phyloP scores from a whole-genome alignment of 2,888 invertebrate species.

The Clitarchus hookeri region DNA sequence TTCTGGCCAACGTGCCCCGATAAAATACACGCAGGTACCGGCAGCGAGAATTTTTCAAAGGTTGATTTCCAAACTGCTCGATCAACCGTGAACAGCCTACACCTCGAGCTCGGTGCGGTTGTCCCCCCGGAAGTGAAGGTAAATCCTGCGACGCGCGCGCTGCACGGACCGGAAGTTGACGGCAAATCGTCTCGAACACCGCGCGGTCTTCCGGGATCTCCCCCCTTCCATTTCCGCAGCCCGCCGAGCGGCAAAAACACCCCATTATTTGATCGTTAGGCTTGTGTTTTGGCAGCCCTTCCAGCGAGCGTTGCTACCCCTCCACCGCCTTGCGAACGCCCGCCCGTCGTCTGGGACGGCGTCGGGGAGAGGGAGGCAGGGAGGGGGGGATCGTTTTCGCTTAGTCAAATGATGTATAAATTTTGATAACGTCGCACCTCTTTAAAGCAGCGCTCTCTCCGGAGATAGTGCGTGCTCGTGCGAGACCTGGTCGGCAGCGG shows the following conservation, averaged over 20 bases:
- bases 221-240: background rate
- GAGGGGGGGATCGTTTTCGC: constrained; percentile 43
- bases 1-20: no score
- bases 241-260: constrained; percentile 32
- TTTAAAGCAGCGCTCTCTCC: constrained; percentile 39
- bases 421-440: constrained; percentile 45
- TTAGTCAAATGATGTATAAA: constrained; percentile 47
- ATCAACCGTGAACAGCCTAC: no score
- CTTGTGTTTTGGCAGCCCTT: constrained; percentile 43
- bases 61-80: no score
- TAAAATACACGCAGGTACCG: no score
- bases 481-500: background rate
- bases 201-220: background rate
- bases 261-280: constrained; percentile 45
- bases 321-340: background rate
- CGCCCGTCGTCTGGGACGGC: no score
- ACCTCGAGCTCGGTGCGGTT: no score
- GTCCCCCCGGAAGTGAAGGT: no score
- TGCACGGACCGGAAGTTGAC: background rate
- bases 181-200: background rate
- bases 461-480: constrained; percentile 28
- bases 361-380: no score
- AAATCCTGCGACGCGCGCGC: no score
- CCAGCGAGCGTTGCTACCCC: background rate
- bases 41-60: no score